These are phyloP conservation scores for Drosophila varians DNA, from an alignment of 1,140 invertebrate genomes.

Conservation along the genomic window DNA sequence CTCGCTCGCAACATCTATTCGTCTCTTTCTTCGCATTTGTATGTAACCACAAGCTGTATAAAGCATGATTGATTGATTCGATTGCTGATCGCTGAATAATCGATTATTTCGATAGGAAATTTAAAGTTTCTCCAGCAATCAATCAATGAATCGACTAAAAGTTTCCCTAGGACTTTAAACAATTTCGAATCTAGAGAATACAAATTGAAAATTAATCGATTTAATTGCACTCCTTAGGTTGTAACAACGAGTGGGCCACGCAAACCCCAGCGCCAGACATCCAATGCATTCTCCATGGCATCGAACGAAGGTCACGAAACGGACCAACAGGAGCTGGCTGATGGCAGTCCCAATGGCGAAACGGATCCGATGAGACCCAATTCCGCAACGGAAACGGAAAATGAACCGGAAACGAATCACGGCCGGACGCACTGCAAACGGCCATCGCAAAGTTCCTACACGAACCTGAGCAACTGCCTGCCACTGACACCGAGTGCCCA, in stretches of 20 bases:
- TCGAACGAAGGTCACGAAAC: slow-evolving; percentile 68
- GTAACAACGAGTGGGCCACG: slow-evolving; percentile 89
- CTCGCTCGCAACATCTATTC: slow-evolving; percentile 39
- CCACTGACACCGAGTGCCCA: slow-evolving; percentile 84
- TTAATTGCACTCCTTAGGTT: too few relatives aligned
- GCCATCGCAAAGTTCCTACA: slow-evolving; percentile 67
- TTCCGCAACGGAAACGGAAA: not conserved
- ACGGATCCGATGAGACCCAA: slow-evolving; percentile 8
- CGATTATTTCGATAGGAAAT: not conserved
- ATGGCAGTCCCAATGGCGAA: not conserved
- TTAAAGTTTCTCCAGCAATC: not conserved
- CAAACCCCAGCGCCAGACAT: slow-evolving; percentile 87
- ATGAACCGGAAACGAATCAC: slow-evolving; percentile 10
- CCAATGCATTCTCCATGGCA: slow-evolving; percentile 79
- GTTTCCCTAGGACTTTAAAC: slow-evolving; percentile 23
- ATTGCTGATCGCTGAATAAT: not conserved
- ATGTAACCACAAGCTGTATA: slow-evolving; percentile 32
- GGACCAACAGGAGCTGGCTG: slow-evolving; percentile 15
- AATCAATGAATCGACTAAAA: slow-evolving; percentile 9
- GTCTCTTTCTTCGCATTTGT: slow-evolving; percentile 34
- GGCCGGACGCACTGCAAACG: slow-evolving; percentile 28
- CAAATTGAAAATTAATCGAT: too few relatives aligned
- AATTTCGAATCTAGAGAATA: too few relatives aligned
- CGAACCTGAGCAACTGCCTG: slow-evolving; percentile 64
- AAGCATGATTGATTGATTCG: slow-evolving; percentile 32